A percentile compares a stretch with the other conserved stretches of the same genome.
Evolutionary conservation across 2,888 invertebrate species (phyloP).

Genomic region (Aspidiotus destructor): DNA sequence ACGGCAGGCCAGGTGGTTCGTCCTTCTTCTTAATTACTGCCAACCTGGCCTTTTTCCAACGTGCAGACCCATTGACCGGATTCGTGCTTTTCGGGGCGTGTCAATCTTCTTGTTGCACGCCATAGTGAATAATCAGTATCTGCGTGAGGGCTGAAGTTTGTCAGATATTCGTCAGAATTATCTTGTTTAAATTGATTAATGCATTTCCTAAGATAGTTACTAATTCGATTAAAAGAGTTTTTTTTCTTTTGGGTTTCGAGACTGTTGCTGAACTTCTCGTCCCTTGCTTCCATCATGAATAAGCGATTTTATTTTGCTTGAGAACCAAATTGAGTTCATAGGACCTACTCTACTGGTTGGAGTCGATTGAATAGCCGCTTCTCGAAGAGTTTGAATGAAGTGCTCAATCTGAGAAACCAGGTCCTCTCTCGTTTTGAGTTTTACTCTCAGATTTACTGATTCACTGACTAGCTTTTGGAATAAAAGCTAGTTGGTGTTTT

Average conservation of each 20-base stretch:
- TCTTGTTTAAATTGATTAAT: neutral
- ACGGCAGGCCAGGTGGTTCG: too few relatives aligned
- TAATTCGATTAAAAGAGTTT: neutral
- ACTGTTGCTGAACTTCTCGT: neutral
- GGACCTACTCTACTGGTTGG: neutral
- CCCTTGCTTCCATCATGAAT: neutral
- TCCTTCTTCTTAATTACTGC: too few relatives aligned
- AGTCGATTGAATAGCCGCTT: neutral
- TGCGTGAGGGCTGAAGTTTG: neutral
- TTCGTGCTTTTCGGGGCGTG: neutral
- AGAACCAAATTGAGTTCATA: neutral
- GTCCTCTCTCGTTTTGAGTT: neutral
- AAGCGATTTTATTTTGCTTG: neutral
- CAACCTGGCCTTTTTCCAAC: too few relatives aligned
- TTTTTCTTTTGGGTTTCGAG: neutral
- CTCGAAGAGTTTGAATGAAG: neutral
- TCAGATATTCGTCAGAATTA: neutral
- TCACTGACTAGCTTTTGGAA: neutral
- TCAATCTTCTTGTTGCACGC: slow-evolving; percentile 4
- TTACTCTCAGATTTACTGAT: neutral
- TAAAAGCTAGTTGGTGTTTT: neutral
- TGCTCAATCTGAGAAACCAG: neutral
- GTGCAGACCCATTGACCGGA: neutral
- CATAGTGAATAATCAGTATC: neutral
- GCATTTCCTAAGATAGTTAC: neutral